Evolutionary conservation across 2,888 invertebrate genomes (phyloP).

Genomic region (Aphidius colemani): DNA sequence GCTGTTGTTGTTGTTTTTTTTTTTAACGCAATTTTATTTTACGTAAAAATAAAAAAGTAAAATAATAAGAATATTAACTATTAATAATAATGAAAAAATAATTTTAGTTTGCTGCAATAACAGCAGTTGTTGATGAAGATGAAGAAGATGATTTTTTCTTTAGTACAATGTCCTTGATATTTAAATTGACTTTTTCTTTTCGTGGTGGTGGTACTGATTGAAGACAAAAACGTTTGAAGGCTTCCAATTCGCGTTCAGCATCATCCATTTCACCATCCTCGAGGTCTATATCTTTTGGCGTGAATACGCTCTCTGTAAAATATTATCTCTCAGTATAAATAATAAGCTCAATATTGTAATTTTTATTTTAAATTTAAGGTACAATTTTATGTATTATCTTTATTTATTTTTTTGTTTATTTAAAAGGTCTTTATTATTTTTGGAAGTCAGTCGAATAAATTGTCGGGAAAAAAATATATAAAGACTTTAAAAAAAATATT

Average conservation of each 20-base stretch:
- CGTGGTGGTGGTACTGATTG: slow-evolving; percentile 79
- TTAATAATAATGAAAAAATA: slow-evolving; percentile 15
- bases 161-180: slow-evolving; percentile 77
- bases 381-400: too few species aligned
- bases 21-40: slow-evolving; percentile 16
- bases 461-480: too few species aligned
- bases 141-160: slow-evolving; percentile 64
- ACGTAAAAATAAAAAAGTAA: slow-evolving; percentile 1
- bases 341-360: slow-evolving; percentile 26
- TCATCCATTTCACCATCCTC: slow-evolving; percentile 80
- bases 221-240: slow-evolving; percentile 85
- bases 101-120: slow-evolving; percentile 53
- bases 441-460: too few species aligned
- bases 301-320: slow-evolving; percentile 72
- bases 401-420: too few species aligned
- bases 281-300: slow-evolving; percentile 77
- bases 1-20: neutral
- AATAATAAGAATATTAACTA: neutral
- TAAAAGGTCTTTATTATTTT: too few species aligned
- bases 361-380: neutral
- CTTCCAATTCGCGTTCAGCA: slow-evolving; percentile 81
- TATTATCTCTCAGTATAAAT: slow-evolving; percentile 52
- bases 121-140: slow-evolving; percentile 37
- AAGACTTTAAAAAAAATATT: too few species aligned
- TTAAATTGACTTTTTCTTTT: slow-evolving; percentile 78